A percentile compares a stretch with the other conserved stretches of the same genome.
Evolutionary conservation across 1,140 invertebrate species (phyloP).

Genomic region (Campodea augens): DNA sequence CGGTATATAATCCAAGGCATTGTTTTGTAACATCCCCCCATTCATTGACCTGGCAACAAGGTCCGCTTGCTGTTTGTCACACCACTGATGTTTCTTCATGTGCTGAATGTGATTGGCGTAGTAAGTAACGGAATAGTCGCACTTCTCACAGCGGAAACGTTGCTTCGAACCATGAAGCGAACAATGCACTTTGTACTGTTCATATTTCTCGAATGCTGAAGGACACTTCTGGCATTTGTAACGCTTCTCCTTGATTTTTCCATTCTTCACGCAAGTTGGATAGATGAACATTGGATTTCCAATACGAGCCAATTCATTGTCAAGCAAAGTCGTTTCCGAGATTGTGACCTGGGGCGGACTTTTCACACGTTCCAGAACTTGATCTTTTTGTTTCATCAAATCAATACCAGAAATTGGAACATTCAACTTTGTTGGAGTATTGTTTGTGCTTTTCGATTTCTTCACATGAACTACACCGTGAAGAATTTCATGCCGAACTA

Average conservation of each 20-base stretch:
- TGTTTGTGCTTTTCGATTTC: conserved; percentile 17
- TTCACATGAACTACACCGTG: conserved; percentile 25
- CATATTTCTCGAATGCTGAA: conserved; percentile 65
- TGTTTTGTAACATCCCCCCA: not conserved
- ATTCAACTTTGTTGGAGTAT: conserved; percentile 7
- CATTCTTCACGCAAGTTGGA: conserved; percentile 51
- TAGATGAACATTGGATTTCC: conserved; percentile 58
- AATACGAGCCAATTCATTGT: not conserved
- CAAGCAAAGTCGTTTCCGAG: not conserved
- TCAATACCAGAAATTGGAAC: conserved; percentile 40
- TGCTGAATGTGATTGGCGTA: conserved; percentile 66
- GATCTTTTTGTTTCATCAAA: conserved; percentile 36
- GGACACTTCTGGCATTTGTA: conserved; percentile 74
- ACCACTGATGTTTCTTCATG: conserved; percentile 49
- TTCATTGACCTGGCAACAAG: conserved; percentile 9
- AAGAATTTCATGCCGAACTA: conserved; percentile 50
- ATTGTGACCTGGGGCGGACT: not conserved
- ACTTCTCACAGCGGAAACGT: conserved; percentile 60
- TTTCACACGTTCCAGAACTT: conserved; percentile 6
- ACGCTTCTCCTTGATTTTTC: conserved; percentile 48
- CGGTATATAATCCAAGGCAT: conserved; percentile 2
- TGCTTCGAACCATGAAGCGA: conserved; percentile 65
- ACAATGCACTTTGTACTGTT: conserved; percentile 65
- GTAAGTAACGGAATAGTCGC: conserved; percentile 75
- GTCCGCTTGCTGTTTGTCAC: conserved; percentile 39